Conservation (phyloP, 1,140 invertebrate genomes). For the Drepana arcuata region DNA sequence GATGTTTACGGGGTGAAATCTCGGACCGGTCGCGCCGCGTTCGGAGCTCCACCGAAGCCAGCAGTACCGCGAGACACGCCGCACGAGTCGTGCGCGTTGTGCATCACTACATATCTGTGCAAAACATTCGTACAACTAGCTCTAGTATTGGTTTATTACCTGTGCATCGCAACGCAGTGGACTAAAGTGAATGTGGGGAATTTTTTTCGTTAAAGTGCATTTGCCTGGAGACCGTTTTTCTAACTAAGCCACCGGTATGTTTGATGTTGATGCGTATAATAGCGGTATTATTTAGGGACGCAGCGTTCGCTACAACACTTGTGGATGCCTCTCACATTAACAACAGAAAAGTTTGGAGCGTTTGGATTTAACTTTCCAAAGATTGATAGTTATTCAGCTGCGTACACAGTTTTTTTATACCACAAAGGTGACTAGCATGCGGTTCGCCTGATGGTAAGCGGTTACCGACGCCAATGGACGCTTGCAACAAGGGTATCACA, state of each 20-base stretch:
- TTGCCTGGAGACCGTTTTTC: slow-evolving; percentile 30
- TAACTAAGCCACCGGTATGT: slow-evolving; percentile 36
- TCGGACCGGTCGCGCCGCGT: slow-evolving; percentile 36
- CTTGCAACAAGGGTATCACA: too few relatives aligned
- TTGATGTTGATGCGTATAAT: slow-evolving; percentile 25
- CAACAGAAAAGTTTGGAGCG: too few relatives aligned
- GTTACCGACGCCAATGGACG: too few relatives aligned
- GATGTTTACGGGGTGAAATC: slow-evolving; percentile 68
- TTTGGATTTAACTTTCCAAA: too few relatives aligned
- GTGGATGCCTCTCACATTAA: too few relatives aligned
- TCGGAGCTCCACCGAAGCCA: too few relatives aligned
- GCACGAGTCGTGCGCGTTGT: slow-evolving; percentile 17
- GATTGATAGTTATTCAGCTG: too few relatives aligned
- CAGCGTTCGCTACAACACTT: slow-evolving; percentile 12
- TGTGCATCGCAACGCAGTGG: background rate
- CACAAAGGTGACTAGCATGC: too few relatives aligned
- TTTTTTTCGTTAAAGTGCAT: slow-evolving; percentile 38
- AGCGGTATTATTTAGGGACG: slow-evolving; percentile 40
- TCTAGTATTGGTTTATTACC: background rate
- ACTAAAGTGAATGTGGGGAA: slow-evolving; percentile 18
- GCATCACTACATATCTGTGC: slow-evolving; percentile 1
- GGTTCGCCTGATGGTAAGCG: too few relatives aligned
- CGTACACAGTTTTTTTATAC: too few relatives aligned
- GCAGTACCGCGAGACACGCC: slow-evolving; percentile 40
- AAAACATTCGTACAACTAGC: background rate